A percentile compares a stretch with the other conserved stretches of the same genome.
Conservation (phyloP, 2,797 vertebrate genomes). For the Harpagifer antarcticus region DNA sequence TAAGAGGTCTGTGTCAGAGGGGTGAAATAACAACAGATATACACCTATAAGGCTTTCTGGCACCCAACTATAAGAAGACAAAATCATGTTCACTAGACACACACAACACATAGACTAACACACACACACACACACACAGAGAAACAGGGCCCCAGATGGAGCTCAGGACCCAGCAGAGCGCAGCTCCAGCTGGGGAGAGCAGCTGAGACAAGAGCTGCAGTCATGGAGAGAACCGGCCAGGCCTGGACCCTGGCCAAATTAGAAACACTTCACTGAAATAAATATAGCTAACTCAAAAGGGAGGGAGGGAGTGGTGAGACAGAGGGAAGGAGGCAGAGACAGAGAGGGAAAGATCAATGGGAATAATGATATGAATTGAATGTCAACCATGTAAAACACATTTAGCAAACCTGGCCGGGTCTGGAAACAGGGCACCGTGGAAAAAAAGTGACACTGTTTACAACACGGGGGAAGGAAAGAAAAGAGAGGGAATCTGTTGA, state of each 20-base stretch:
- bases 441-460: conserved; percentile 64
- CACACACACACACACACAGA: conserved; percentile 1
- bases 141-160: conserved; percentile 85
- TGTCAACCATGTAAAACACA: conserved; percentile 65
- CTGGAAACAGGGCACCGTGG: conserved; percentile 50
- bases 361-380: conserved; percentile 71
- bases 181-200: conserved; percentile 87
- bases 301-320: conserved; percentile 47
- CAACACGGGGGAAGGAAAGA: conserved; percentile 24
- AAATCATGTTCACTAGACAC: conserved; percentile 51
- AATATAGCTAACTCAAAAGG: conserved; percentile 81
- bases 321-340: conserved; percentile 44
- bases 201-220: conserved; percentile 88
- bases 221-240: conserved; percentile 83
- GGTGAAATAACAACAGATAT: conserved; percentile 60
- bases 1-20: conserved; percentile 46
- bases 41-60: conserved; percentile 59
- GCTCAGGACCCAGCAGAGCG: conserved; percentile 81
- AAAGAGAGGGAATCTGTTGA: conserved; percentile 66
- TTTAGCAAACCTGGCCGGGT: conserved; percentile 54
- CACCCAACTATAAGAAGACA: conserved; percentile 55
- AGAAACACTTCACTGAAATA: conserved; percentile 87
- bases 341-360: conserved; percentile 52
- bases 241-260: conserved; percentile 85
- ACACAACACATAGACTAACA: conserved; percentile 13